Evolutionary conservation across 1,140 invertebrate genomes (phyloP).

Genomic region (Oryctes rhinoceros): DNA sequence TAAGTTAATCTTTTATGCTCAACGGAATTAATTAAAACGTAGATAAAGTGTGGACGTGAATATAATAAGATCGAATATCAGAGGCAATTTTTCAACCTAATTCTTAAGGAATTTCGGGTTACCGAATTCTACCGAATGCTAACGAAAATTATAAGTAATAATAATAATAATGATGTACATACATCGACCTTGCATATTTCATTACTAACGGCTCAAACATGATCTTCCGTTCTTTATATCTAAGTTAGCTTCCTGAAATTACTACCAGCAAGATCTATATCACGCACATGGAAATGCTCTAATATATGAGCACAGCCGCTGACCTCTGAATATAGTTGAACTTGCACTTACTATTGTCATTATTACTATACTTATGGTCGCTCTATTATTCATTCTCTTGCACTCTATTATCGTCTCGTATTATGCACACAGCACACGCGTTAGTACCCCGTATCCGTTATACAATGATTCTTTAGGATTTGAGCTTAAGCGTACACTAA

Average conservation of each 20-base stretch:
- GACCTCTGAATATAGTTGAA: slow-evolving; percentile 33
- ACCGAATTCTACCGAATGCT: too few relatives aligned
- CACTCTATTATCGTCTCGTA: slow-evolving; percentile 10
- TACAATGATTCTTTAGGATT: background rate
- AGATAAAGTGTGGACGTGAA: background rate
- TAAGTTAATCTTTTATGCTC: background rate
- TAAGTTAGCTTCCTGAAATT: background rate
- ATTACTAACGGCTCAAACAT: background rate
- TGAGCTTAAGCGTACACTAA: background rate
- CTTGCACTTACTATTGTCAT: slow-evolving; percentile 27
- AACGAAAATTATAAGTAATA: too few relatives aligned
- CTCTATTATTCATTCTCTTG: slow-evolving; percentile 6
- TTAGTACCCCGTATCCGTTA: background rate
- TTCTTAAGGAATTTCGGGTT: too few relatives aligned
- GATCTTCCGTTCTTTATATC: background rate
- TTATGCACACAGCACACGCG: slow-evolving; percentile 13
- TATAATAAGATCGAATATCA: too few relatives aligned
- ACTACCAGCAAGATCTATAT: background rate
- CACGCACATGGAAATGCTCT: background rate
- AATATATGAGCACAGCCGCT: slow-evolving; percentile 13
- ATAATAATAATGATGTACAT: too few relatives aligned
- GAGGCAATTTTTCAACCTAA: too few relatives aligned
- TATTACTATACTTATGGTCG: slow-evolving; percentile 18
- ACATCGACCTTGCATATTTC: too few relatives aligned
- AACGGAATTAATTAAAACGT: background rate